A percentile compares a stretch with the other conserved stretches of the same genome.
Conservation (phyloP, 2,888 invertebrate genomes). For the Platynereis dumerilii region DNA sequence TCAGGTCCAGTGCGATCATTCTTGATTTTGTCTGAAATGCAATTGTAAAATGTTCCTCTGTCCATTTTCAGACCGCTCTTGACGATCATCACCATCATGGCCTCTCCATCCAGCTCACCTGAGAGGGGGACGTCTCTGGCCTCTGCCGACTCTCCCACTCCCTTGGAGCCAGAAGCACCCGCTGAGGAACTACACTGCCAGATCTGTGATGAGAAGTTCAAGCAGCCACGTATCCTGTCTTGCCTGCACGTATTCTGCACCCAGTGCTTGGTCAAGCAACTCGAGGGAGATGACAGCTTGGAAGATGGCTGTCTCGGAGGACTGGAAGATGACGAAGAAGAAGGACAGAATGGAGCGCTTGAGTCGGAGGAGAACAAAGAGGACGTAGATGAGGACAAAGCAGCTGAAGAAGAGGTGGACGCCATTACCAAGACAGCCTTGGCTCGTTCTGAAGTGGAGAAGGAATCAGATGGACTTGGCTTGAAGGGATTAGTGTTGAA, state of each 20-base stretch:
- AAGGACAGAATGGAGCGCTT: not conserved
- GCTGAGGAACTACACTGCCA: constrained; percentile 39
- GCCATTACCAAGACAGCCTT: too few species aligned
- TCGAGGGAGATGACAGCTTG: constrained; percentile 49
- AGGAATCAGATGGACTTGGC: constrained; percentile 1
- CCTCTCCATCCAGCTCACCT: too few species aligned
- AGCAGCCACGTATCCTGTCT: constrained; percentile 84
- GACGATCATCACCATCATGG: too few species aligned
- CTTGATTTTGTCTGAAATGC: too few species aligned
- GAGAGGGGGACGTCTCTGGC: too few species aligned
- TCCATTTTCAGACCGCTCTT: too few species aligned
- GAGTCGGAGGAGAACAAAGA: constrained; percentile 67
- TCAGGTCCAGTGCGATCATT: too few species aligned
- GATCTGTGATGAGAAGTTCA: constrained; percentile 68
- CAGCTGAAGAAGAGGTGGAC: not conserved
- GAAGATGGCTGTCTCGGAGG: not conserved
- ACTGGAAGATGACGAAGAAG: not conserved
- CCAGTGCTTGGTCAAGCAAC: constrained; percentile 83
- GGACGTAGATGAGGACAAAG: constrained; percentile 51
- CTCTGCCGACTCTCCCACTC: too few species aligned
- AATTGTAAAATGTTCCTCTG: too few species aligned
- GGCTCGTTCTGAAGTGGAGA: too few species aligned
- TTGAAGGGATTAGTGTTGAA: constrained; percentile 10
- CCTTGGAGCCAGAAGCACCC: not conserved
- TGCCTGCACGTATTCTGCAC: constrained; percentile 97